Evolutionary conservation across 2,888 invertebrate genomes (phyloP).

Genomic region (Hipparchia sbordonii): DNA sequence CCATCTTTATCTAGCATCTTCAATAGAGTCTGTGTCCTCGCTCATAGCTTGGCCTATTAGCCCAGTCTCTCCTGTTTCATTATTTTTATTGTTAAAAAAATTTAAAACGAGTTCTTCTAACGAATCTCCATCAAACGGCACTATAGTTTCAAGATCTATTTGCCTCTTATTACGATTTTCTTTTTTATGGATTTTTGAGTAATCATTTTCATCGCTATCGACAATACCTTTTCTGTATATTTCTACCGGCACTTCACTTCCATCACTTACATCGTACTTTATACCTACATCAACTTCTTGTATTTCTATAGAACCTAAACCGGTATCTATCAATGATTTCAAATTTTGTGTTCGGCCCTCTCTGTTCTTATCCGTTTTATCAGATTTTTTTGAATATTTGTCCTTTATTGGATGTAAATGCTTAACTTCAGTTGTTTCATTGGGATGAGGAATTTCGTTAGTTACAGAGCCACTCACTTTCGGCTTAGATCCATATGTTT

Average conservation of each 20-base stretch:
- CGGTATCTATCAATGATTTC: conserved; percentile 65
- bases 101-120: conserved; percentile 67
- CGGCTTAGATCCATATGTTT: conserved; percentile 88
- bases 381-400: conserved; percentile 59
- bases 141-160: conserved; percentile 67
- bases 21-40: conserved; percentile 51
- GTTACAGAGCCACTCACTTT: conserved; percentile 50
- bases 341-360: conserved; percentile 66
- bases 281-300: conserved; percentile 83
- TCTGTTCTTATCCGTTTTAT: conserved; percentile 53
- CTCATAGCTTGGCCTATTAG: conserved; percentile 69
- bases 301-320: conserved; percentile 78
- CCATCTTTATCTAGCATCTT: conserved; percentile 9
- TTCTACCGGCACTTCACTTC: conserved; percentile 78
- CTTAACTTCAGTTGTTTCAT: conserved; percentile 80
- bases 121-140: conserved; percentile 72
- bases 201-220: conserved; percentile 75
- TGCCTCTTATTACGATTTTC: conserved; percentile 63
- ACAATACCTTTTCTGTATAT: conserved; percentile 84
- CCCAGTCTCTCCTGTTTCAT: conserved; percentile 69
- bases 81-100: conserved; percentile 60
- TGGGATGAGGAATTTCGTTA: conserved; percentile 80
- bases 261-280: conserved; percentile 82
- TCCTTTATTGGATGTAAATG: conserved; percentile 80
- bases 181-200: conserved; percentile 44